Evolutionary conservation across 2,113 vertebrate genomes (phyloP), one percentile per base, ranked within the genome.

Genomic region (Protomyctophum bolini): DNA sequence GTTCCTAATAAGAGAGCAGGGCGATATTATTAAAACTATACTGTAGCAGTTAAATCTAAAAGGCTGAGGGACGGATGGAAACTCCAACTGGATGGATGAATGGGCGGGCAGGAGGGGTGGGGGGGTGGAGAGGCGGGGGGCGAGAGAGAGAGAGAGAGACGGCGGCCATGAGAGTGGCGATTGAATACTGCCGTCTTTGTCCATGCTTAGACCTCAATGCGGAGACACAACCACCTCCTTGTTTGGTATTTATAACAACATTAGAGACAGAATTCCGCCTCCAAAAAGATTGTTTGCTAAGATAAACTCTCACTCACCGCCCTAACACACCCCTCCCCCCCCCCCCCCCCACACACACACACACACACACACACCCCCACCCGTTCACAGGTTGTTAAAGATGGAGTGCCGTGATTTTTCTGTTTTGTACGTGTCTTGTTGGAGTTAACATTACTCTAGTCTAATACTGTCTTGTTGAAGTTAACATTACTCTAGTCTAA

Each of bases 181-280:
- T 6, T 61, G n/a, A 70, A 88, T 80, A 91, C 89, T 63, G 79
- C 47, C 0, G 56, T 15, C 76, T 83, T 88, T 90, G 83, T 91
- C 54, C 64, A 8, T 33, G 2, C 14, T 6, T 29, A 6, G 1
- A 65, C 50, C 76, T 75, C 72, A 4, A 51, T 0, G 56, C 12
- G 12, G 51, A 66, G 64, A 73, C 72, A 91, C 86, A 87, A 84
- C 29, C 62, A 46, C 56, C 1, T 54, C 66, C 67, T 86, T 90
- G 89, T 91, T 74, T 71, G 52, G 1, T 77, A 82, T 80, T 73
- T 84, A 64, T 52, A 75, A 10, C 70, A 70, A 51, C 46, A 63
- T 70, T 68, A 11, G 12, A 47, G 61, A 14, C 21, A 63, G 72
- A 86, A 83, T 12, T 75, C 70, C 74, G 79, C 65, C 70, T 28